phyloP scores from a whole-genome alignment of 2,113 vertebrate genomes.

The Recurvirostra avosetta region DNA sequence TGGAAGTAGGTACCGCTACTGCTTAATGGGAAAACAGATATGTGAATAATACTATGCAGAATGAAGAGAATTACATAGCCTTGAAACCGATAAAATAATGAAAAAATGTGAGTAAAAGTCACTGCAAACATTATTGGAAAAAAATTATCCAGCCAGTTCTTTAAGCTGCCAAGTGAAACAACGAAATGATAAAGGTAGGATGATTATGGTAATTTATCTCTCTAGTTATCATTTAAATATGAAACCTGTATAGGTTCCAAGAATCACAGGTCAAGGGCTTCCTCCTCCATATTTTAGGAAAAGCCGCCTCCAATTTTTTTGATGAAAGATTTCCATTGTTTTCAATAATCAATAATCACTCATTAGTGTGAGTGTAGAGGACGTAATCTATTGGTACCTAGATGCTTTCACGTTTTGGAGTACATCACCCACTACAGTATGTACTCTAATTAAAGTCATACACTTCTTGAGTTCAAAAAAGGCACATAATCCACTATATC shows the following conservation, averaged over 20 bases:
- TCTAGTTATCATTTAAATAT: neutral
- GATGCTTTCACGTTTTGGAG: neutral
- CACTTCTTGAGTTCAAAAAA: neutral
- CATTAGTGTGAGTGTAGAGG: neutral
- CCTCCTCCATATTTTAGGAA: neutral
- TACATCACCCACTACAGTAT: neutral
- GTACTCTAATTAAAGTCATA: neutral
- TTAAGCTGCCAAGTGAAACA: neutral
- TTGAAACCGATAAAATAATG: neutral
- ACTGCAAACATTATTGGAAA: neutral
- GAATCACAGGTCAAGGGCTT: neutral
- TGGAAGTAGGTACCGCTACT: neutral
- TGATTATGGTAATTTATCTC: neutral
- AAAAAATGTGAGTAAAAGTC: neutral
- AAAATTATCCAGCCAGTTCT: neutral
- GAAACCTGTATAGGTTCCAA: neutral
- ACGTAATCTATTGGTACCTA: neutral
- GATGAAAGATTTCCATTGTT: neutral
- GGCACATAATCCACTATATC: neutral
- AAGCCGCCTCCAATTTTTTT: neutral
- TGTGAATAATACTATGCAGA: neutral
- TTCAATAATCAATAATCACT: neutral
- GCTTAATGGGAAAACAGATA: neutral
- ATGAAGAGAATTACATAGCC: neutral
- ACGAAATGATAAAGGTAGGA: neutral